Conservation (phyloP, 1,140 invertebrate genomes). For the Drosophila carrolli region DNA sequence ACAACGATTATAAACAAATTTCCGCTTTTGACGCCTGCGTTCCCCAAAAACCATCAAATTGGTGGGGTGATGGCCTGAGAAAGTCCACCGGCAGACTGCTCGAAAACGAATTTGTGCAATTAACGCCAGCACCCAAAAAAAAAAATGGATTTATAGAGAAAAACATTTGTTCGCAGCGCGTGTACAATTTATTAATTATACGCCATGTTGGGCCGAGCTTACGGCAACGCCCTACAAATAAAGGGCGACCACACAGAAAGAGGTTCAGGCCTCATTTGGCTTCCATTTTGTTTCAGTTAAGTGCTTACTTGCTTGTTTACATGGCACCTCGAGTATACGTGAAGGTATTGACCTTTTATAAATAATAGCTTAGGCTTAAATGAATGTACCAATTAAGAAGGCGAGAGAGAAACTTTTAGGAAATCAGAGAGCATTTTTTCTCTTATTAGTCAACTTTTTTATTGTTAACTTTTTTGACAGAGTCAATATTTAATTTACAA, state of each 20-base stretch:
- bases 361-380: not conserved
- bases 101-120: constrained; percentile 81
- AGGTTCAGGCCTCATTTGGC: constrained; percentile 26
- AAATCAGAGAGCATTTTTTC: too few species aligned
- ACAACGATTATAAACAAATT: constrained; percentile 82
- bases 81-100: constrained; percentile 68
- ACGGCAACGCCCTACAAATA: constrained; percentile 48
- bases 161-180: constrained; percentile 50
- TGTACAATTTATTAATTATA: constrained; percentile 79
- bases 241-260: constrained; percentile 35
- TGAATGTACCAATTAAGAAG: too few species aligned
- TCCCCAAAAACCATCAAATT: constrained; percentile 7
- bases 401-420: too few species aligned
- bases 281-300: constrained; percentile 58
- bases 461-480: too few species aligned
- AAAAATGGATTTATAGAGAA: constrained; percentile 53
- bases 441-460: too few species aligned
- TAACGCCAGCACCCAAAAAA: constrained; percentile 62
- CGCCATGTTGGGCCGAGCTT: constrained; percentile 62
- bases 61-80: constrained; percentile 52
- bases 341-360: not conserved
- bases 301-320: constrained; percentile 42
- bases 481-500: too few species aligned
- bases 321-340: not conserved
- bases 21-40: constrained; percentile 77